phyloP scores from a whole-genome alignment of 2,888 invertebrate species.

The Cheilosia vernalis region DNA sequence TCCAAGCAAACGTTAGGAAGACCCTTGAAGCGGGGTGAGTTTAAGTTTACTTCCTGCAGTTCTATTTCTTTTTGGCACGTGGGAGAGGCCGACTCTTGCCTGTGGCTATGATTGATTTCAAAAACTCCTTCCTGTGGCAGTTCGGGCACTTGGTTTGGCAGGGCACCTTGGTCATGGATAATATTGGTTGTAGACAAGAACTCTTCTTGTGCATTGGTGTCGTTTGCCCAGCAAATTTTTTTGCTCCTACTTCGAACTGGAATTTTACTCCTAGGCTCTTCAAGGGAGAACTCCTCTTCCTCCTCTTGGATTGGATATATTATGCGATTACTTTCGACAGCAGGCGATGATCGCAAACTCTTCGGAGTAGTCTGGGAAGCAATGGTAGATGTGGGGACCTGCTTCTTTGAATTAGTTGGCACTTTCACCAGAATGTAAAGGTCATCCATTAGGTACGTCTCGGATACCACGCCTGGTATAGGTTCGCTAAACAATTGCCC shows the following conservation, averaged over 20 bases:
- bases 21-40: neutral
- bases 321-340: conserved; percentile 26
- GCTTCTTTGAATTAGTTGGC: conserved; percentile 69
- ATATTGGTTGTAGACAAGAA: conserved; percentile 55
- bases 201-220: conserved; percentile 46
- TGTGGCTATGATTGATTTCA: neutral
- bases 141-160: conserved; percentile 54
- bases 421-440: conserved; percentile 81
- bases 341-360: neutral
- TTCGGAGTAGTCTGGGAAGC: conserved; percentile 22
- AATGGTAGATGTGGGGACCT: neutral
- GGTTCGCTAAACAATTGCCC: conserved; percentile 78
- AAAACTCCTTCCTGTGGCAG: neutral
- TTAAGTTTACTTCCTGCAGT: conserved; percentile 47
- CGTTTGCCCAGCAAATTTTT: conserved; percentile 29
- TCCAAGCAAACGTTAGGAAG: conserved; percentile 61
- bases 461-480: conserved; percentile 77
- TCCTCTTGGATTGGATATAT: conserved; percentile 73
- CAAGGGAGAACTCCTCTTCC: conserved; percentile 29
- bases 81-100: neutral
- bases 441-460: conserved; percentile 81
- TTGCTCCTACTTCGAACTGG: neutral
- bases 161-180: neutral
- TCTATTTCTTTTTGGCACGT: conserved; percentile 56
- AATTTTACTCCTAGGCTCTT: conserved; percentile 2